Evolutionary conservation across 2,113 vertebrate species (phyloP).

Genomic region (Tragelaphus imberbis): DNA sequence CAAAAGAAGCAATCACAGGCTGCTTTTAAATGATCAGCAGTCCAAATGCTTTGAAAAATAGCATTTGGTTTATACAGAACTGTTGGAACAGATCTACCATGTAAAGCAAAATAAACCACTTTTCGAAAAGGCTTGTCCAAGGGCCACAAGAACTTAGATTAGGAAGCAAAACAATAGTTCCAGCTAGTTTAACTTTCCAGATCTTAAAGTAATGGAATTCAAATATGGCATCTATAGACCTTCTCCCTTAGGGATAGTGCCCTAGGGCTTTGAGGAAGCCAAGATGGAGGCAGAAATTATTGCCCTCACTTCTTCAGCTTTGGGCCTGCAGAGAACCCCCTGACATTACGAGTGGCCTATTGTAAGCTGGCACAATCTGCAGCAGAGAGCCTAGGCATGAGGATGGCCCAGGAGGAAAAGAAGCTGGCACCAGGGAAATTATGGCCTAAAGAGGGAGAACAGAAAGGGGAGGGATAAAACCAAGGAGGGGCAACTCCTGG

Average conservation of each 20-base stretch:
- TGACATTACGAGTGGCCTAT: conserved; percentile 24
- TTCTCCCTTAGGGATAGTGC: conserved; percentile 25
- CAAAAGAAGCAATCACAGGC: conserved; percentile 70
- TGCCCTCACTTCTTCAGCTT: conserved; percentile 43
- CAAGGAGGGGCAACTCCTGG: conserved; percentile 44
- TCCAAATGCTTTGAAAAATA: conserved; percentile 64
- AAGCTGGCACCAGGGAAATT: conserved; percentile 62
- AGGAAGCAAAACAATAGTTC: conserved; percentile 58
- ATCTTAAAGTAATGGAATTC: conserved; percentile 60
- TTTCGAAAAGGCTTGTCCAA: conserved; percentile 68
- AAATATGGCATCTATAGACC: conserved; percentile 19
- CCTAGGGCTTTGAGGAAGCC: conserved; percentile 20
- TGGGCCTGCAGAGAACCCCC: background rate
- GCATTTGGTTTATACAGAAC: conserved; percentile 67
- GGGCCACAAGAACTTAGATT: conserved; percentile 37
- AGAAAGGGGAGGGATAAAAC: conserved; percentile 42
- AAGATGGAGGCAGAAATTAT: conserved; percentile 2
- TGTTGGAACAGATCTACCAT: conserved; percentile 56
- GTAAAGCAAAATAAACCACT: conserved; percentile 68
- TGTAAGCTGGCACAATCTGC: conserved; percentile 51
- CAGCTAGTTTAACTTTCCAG: conserved; percentile 49
- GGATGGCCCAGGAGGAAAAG: conserved; percentile 27
- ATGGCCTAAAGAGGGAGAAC: conserved; percentile 49
- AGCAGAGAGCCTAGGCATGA: conserved; percentile 45
- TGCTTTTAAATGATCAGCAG: conserved; percentile 69